These are phyloP conservation scores for Clusia tigrina DNA, from an alignment of 2,888 invertebrate genomes.

Conservation along the genomic window DNA sequence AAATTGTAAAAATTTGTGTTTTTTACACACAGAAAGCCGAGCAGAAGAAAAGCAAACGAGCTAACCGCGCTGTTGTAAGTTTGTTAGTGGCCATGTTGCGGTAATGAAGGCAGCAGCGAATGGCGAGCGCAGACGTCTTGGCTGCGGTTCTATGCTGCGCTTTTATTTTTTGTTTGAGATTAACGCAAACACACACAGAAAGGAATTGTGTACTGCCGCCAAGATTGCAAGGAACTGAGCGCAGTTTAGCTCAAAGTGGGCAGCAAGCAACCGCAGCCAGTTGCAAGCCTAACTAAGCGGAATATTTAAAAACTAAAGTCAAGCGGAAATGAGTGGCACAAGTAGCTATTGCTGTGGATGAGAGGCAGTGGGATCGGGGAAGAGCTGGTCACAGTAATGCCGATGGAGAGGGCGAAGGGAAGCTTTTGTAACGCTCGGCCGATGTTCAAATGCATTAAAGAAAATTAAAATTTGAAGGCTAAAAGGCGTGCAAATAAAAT, in stretches of 20 bases:
- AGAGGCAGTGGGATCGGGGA: no score
- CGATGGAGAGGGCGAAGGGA: not conserved
- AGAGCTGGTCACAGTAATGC: no score
- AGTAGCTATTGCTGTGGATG: no score
- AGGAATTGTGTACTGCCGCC: no score
- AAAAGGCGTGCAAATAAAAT: no score
- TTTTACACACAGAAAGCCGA: conserved; percentile 3
- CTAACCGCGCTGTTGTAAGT: no score
- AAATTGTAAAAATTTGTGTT: not conserved
- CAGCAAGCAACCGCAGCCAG: not conserved
- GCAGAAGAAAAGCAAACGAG: conserved; percentile 36
- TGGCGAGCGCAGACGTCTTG: conserved; percentile 32
- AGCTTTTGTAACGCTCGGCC: not conserved
- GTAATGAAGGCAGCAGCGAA: conserved; percentile 28
- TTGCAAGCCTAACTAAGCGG: not conserved
- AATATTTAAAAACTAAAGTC: not conserved
- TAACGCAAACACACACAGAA: no score
- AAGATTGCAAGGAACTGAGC: no score
- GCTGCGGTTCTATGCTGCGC: conserved; percentile 33
- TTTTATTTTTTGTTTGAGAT: conserved; percentile 4
- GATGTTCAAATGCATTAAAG: not conserved
- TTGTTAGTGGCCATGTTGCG: conserved; percentile 32
- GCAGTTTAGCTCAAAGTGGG: no score
- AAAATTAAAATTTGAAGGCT: no score
- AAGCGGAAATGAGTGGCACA: not conserved